phyloP scores from a whole-genome alignment of 2,888 invertebrate genomes.

The Cryptophagus acutangulus region DNA sequence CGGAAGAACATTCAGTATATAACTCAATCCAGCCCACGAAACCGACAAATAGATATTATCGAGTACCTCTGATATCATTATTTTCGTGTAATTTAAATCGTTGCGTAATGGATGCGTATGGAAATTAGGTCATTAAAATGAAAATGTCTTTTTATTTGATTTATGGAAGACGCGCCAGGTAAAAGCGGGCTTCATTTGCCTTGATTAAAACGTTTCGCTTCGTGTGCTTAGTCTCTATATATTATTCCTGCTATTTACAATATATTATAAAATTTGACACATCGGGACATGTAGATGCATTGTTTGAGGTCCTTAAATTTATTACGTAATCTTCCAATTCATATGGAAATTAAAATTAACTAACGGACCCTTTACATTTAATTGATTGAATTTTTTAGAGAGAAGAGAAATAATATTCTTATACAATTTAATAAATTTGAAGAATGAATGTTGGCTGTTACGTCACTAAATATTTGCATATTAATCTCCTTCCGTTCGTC shows the following conservation, averaged over 20 bases:
- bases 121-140: conserved; percentile 39
- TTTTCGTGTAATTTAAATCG: conserved; percentile 42
- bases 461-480: no score
- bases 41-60: conserved; percentile 40
- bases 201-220: neutral
- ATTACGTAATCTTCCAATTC: neutral
- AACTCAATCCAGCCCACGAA: conserved; percentile 40
- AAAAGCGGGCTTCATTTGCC: neutral
- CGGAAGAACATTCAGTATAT: conserved; percentile 36
- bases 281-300: conserved; percentile 20
- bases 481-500: no score
- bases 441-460: no score
- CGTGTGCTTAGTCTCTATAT: neutral
- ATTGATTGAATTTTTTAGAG: no score
- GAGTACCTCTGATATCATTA: conserved; percentile 36
- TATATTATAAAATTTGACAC: conserved; percentile 19
- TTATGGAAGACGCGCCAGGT: conserved; percentile 28
- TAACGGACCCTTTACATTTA: conserved; percentile 3
- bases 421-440: no score
- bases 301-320: conserved; percentile 7
- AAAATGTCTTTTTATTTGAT: conserved; percentile 34
- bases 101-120: conserved; percentile 41
- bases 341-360: conserved; percentile 3
- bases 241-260: conserved; percentile 1
- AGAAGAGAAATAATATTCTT: no score